Evolutionary conservation across 1,140 invertebrate species (phyloP), one percentile per base, ranked within the genome.

Genomic region (Drosophila pseudoobscura): DNA sequence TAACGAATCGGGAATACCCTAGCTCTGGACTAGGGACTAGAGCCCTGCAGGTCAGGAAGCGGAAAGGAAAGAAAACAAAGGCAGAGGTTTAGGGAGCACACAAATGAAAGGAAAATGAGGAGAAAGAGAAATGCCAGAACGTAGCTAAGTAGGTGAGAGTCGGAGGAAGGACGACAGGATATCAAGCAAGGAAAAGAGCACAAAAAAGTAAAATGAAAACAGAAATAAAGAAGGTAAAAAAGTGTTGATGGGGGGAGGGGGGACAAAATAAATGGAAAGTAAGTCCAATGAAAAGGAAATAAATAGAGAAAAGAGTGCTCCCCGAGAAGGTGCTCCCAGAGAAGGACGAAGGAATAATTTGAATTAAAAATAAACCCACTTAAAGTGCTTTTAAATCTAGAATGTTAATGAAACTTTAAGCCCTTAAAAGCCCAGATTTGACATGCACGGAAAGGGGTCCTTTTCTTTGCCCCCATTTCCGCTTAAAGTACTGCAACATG

Each of bases 271-370:
- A 66, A 35, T 51, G 47, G 9, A 13, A 45, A 66, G 20, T 44
- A 29, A 64, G 52, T 52, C 24, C 46, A 66, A 64, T 66, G 64
- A 66, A 52, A 13, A 20, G 17, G 31, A 15, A 15, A 53, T 45
- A 29, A 46, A 15, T 3, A 39, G 29, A 0, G 6, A 20, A n/a
- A 47, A 20, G 22, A 17, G n/a, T 3, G 11, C 15, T 26, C 6
- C 29, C 29, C 7, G 8, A 26, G 43, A 17, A 15, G 11, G 31
- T 3, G 11, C 15, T 26, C 6, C 29, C 29, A 1, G 8, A 26
- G 43, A 17, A 15, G 11, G 31, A 35, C 2, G 31, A 15, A 15
- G 15, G 31, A 35, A 35, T 13, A 39, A 39, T 13, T 39, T 39
- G 35, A 39, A 13, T 39, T 39, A 39, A 39, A 39, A 11, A 39